phyloP scores from a whole-genome alignment of 2,113 vertebrate genomes.

The Podarcis raffonei region DNA sequence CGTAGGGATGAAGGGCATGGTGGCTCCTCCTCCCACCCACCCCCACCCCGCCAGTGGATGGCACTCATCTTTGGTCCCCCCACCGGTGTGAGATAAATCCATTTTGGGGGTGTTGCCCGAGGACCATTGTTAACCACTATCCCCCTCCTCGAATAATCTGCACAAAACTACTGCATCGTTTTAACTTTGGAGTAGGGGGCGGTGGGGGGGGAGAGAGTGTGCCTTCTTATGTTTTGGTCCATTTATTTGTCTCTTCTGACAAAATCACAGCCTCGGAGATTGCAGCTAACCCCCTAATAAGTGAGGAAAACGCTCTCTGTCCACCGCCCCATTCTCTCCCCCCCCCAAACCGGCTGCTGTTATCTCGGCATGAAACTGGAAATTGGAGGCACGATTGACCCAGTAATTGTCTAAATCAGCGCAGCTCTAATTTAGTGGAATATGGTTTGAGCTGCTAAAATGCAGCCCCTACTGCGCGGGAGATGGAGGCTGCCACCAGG shows the following conservation, averaged over 20 bases:
- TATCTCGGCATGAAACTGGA: conserved; percentile 74
- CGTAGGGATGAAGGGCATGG: too few relatives aligned
- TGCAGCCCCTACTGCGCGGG: conserved; percentile 75
- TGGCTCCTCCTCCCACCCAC: neutral
- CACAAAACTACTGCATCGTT: conserved; percentile 61
- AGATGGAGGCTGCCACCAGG: conserved; percentile 76
- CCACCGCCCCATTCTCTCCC: conserved; percentile 48
- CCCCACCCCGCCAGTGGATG: conserved; percentile 18
- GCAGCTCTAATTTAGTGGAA: conserved; percentile 81
- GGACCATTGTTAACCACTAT: conserved; percentile 38
- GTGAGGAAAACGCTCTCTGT: conserved; percentile 59
- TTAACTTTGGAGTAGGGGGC: neutral
- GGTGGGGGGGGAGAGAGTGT: neutral
- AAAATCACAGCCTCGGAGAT: conserved; percentile 66
- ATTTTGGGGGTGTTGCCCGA: conserved; percentile 50
- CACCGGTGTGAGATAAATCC: neutral
- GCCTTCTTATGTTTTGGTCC: conserved; percentile 44
- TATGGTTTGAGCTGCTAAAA: conserved; percentile 79
- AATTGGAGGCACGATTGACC: conserved; percentile 76
- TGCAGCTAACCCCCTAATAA: conserved; percentile 71
- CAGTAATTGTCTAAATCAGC: conserved; percentile 78
- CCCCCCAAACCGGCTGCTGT: conserved; percentile 63
- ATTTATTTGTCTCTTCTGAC: conserved; percentile 51
- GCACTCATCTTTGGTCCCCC: neutral
- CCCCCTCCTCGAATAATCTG: neutral